Conservation (phyloP, 2,888 invertebrate genomes). For the Aethes cnicana region DNA sequence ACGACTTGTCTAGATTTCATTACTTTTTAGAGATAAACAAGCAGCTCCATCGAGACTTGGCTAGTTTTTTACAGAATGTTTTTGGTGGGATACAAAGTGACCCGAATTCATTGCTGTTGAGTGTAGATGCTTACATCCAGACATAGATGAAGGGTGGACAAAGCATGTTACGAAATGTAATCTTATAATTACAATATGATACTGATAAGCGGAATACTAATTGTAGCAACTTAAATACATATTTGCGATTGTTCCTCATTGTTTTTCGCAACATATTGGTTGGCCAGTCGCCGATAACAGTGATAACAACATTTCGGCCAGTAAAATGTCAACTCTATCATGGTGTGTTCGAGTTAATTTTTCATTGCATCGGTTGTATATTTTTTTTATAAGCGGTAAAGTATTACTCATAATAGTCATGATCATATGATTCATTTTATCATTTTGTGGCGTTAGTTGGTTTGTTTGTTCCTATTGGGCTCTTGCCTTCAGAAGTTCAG, state of each 20-base stretch:
- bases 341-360: background rate
- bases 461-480: too few relatives aligned
- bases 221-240: background rate
- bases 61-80: too few relatives aligned
- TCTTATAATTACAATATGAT: too few relatives aligned
- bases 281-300: constrained; percentile 5
- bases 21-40: too few relatives aligned
- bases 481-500: too few relatives aligned
- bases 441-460: constrained; percentile 5
- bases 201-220: background rate
- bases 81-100: too few relatives aligned
- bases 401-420: constrained; percentile 23
- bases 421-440: constrained; percentile 23
- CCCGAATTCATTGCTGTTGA: too few relatives aligned
- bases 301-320: background rate
- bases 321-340: background rate
- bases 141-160: too few relatives aligned
- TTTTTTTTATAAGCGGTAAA: background rate
- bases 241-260: constrained; percentile 18
- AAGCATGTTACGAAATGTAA: too few relatives aligned
- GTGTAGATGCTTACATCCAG: too few relatives aligned
- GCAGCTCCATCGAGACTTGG: too few relatives aligned
- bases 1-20: too few relatives aligned
- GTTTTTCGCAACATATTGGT: constrained; percentile 2
- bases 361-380: background rate